These are phyloP conservation scores for Ammodytes marinus DNA, from an alignment of 2,113 vertebrate species.

Conservation along the genomic window DNA sequence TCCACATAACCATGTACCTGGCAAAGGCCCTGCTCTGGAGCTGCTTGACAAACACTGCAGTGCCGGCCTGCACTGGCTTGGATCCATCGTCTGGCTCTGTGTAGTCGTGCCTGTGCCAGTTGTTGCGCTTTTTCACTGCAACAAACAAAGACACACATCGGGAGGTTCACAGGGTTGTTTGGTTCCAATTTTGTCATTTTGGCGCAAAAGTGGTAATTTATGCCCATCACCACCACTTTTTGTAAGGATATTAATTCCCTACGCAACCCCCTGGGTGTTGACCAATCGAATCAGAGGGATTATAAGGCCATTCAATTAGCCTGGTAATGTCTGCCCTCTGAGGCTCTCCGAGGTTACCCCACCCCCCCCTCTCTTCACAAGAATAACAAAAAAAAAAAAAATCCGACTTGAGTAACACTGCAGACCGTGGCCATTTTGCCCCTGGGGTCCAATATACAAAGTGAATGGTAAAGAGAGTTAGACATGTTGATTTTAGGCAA, in stretches of 20 bases:
- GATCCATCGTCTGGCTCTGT: slow-evolving; percentile 92
- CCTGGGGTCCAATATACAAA: slow-evolving; percentile 32
- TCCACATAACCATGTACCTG: slow-evolving; percentile 83
- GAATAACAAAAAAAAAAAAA: slow-evolving; percentile 10
- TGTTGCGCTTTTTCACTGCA: slow-evolving; percentile 95
- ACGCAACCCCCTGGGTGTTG: slow-evolving; percentile 44
- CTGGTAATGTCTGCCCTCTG: slow-evolving; percentile 64
- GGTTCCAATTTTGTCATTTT: neutral
- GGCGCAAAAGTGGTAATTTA: slow-evolving; percentile 29
- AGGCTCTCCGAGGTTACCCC: slow-evolving; percentile 45
- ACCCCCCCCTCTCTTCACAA: neutral
- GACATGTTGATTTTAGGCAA: slow-evolving; percentile 26
- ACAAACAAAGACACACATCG: slow-evolving; percentile 14
- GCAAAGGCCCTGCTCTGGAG: slow-evolving; percentile 91
- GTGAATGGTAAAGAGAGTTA: slow-evolving; percentile 6
- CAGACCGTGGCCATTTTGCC: slow-evolving; percentile 22
- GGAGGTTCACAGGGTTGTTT: neutral
- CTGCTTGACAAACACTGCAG: slow-evolving; percentile 91
- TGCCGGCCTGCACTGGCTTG: slow-evolving; percentile 96
- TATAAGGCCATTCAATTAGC: slow-evolving; percentile 70
- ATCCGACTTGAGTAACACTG: slow-evolving; percentile 36
- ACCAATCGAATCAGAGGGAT: slow-evolving; percentile 56
- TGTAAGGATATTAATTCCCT: slow-evolving; percentile 18
- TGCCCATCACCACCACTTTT: slow-evolving; percentile 32
- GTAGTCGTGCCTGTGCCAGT: slow-evolving; percentile 98